phyloP scores from a whole-genome alignment of 2,888 invertebrate species.

The Danaus chrysippus region DNA sequence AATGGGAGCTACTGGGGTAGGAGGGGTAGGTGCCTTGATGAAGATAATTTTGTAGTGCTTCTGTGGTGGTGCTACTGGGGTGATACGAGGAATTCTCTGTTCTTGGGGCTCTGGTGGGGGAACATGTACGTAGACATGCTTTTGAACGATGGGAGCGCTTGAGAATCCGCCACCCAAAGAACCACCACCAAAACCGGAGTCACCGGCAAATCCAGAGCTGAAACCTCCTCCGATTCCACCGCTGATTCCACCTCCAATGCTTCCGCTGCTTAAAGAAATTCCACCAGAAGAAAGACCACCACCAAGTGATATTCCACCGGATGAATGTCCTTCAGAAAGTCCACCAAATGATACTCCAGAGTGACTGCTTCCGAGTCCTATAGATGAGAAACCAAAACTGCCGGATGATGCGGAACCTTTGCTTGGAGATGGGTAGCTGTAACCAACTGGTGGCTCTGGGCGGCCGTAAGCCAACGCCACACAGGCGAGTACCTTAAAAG shows the following conservation, averaged over 20 bases:
- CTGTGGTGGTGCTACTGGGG: constrained; percentile 84
- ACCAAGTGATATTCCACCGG: constrained; percentile 44
- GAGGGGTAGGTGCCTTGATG: constrained; percentile 93
- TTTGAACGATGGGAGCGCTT: constrained; percentile 84
- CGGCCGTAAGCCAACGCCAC: constrained; percentile 71
- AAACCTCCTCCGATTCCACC: constrained; percentile 44
- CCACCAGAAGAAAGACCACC: constrained; percentile 38
- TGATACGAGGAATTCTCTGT: constrained; percentile 81
- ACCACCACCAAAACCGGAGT: constrained; percentile 62
- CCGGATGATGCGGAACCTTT: constrained; percentile 34
- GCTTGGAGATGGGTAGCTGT: constrained; percentile 60
- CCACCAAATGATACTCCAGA: constrained; percentile 47
- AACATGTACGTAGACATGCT: constrained; percentile 94
- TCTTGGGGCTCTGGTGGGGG: constrained; percentile 93
- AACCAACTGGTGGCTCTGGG: constrained; percentile 74
- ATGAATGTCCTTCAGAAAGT: constrained; percentile 49
- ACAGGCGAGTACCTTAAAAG: constrained; percentile 70
- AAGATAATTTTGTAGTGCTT: constrained; percentile 96
- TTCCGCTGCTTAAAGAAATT: constrained; percentile 23
- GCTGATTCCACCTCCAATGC: constrained; percentile 31
- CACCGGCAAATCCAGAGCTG: constrained; percentile 49
- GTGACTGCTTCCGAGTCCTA: constrained; percentile 39
- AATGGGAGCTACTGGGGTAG: constrained; percentile 88
- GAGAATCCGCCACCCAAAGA: constrained; percentile 69
- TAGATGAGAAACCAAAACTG: constrained; percentile 36